Percentiles rank a stretch among this genome's conserved stretches.
phyloP scores from a whole-genome alignment of 2,113 vertebrate species.

The Neogale vison region DNA sequence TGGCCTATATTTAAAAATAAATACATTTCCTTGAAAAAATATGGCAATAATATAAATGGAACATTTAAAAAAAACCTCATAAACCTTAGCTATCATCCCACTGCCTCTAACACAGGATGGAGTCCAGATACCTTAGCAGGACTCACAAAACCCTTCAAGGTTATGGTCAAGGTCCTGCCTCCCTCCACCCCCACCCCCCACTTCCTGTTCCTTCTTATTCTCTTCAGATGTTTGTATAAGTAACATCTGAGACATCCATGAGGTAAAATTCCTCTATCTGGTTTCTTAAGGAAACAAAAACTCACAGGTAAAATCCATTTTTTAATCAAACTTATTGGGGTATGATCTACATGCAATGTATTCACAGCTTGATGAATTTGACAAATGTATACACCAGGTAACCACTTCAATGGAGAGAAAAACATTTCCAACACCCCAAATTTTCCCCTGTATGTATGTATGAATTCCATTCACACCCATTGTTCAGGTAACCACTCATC shows the following conservation, averaged over 20 bases:
- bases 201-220: background rate
- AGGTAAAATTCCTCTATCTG: background rate
- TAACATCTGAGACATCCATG: background rate
- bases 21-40: background rate
- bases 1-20: background rate
- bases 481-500: background rate
- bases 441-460: background rate
- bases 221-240: background rate
- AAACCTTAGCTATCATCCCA: background rate
- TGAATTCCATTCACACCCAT: too few relatives aligned
- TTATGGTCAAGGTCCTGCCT: background rate
- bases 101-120: background rate
- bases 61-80: background rate
- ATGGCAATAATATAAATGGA: background rate
- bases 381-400: background rate
- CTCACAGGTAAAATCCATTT: background rate
- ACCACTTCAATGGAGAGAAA: background rate
- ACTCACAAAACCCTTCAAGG: background rate
- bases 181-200: fast-evolving
- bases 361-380: background rate
- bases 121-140: background rate
- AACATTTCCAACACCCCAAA: background rate
- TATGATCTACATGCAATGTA: background rate
- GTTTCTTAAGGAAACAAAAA: background rate
- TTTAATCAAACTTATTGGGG: background rate